Conservation (phyloP, 2,797 vertebrate species). For the Graptemys geographica region DNA sequence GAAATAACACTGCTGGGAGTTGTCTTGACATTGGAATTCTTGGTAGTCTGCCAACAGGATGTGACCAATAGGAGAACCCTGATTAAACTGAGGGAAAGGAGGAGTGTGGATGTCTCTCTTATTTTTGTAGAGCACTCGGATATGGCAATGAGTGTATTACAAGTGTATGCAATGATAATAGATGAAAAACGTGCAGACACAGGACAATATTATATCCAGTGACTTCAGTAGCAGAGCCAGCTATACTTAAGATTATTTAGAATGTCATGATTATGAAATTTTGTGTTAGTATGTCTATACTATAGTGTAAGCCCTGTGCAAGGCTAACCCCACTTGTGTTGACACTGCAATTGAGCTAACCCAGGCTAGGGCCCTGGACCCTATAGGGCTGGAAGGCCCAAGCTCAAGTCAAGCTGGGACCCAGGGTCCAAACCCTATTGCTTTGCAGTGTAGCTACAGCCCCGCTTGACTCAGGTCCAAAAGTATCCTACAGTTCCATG, state of each 20-base stretch:
- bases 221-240: neutral
- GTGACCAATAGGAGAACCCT: neutral
- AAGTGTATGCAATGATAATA: neutral
- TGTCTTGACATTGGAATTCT: neutral
- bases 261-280: neutral
- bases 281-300: neutral
- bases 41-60: neutral
- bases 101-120: neutral
- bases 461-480: neutral
- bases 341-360: neutral
- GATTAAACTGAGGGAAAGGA: neutral
- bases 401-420: neutral
- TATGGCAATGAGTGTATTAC: neutral
- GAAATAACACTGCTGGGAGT: rapidly evolving
- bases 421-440: neutral
- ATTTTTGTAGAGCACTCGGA: rapidly evolving
- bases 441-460: neutral
- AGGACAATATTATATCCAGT: neutral
- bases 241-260: neutral
- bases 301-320: neutral
- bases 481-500: neutral
- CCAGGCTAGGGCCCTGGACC: neutral
- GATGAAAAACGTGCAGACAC: neutral
- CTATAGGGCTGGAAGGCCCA: neutral
- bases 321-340: neutral